Evolutionary conservation across 2,113 vertebrate species (phyloP).

Genomic region (Rhynchomys soricoides): DNA sequence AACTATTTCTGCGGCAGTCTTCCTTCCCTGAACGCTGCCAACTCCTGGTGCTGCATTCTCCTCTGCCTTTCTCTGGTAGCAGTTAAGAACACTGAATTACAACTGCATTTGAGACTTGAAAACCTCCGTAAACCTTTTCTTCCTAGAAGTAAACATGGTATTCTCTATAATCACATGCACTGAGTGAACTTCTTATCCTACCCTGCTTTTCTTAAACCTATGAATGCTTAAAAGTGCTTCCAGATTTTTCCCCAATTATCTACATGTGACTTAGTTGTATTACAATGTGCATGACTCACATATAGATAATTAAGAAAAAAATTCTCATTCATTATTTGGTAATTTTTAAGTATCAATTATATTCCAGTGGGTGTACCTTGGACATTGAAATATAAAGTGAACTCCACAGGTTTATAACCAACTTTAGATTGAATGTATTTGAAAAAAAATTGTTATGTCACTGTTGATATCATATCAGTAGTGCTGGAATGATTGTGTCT

Average conservation of each 20-base stretch:
- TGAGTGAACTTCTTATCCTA: not conserved
- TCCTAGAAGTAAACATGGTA: not conserved
- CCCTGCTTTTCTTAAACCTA: not conserved
- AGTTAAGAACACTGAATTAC: not conserved
- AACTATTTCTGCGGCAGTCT: not conserved
- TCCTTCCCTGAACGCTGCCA: not conserved
- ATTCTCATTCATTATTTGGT: not conserved
- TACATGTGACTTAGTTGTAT: too few species aligned
- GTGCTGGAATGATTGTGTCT: not conserved
- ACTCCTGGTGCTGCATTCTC: not conserved
- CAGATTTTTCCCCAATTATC: too few species aligned
- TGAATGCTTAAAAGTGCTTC: not conserved
- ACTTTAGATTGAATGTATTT: not conserved
- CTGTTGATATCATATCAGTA: not conserved
- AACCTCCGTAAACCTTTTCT: not conserved
- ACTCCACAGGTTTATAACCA: not conserved
- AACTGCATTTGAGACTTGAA: conserved; percentile 8
- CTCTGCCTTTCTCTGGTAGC: not conserved
- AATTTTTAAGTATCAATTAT: not conserved
- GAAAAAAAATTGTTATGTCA: not conserved
- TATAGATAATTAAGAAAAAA: conserved; percentile 13
- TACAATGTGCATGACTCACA: too few species aligned
- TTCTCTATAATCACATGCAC: not conserved
- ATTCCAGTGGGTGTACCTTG: not conserved
- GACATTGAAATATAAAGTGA: not conserved